Conservation (phyloP, 1,140 invertebrate species). For the Ctenoplectra terminalis region DNA sequence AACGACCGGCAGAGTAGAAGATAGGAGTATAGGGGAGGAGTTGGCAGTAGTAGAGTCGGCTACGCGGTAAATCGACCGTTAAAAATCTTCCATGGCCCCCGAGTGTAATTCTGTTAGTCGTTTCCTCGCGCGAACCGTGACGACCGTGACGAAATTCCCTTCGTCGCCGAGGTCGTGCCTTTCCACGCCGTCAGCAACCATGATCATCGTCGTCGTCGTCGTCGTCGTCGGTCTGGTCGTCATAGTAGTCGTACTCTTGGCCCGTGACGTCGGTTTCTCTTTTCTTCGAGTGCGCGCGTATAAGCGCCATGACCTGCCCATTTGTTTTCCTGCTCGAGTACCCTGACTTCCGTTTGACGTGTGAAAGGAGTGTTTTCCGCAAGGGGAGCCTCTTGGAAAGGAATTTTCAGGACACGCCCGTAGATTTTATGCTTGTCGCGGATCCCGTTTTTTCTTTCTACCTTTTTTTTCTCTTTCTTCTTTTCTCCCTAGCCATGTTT, state of each 20-base stretch:
- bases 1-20: neutral
- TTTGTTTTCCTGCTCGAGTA: constrained; percentile 62
- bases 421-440: constrained; percentile 28
- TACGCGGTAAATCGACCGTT: constrained; percentile 81
- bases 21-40: neutral
- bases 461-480: too few species aligned
- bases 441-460: neutral
- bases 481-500: too few species aligned
- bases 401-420: constrained; percentile 39
- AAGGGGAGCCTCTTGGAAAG: neutral
- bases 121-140: constrained; percentile 61
- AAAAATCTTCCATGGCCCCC: constrained; percentile 76
- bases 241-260: neutral
- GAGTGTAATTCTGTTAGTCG: constrained; percentile 80
- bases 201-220: constrained; percentile 13
- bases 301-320: constrained; percentile 43
- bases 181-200: neutral
- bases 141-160: constrained; percentile 65
- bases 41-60: neutral
- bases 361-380: constrained; percentile 52
- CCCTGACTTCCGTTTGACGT: constrained; percentile 41
- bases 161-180: constrained; percentile 34
- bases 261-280: constrained; percentile 1
- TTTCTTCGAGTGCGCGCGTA: constrained; percentile 23
- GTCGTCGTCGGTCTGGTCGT: too few species aligned